Conservation (phyloP, 2,888 invertebrate species). For the Leucozona laternaria region DNA sequence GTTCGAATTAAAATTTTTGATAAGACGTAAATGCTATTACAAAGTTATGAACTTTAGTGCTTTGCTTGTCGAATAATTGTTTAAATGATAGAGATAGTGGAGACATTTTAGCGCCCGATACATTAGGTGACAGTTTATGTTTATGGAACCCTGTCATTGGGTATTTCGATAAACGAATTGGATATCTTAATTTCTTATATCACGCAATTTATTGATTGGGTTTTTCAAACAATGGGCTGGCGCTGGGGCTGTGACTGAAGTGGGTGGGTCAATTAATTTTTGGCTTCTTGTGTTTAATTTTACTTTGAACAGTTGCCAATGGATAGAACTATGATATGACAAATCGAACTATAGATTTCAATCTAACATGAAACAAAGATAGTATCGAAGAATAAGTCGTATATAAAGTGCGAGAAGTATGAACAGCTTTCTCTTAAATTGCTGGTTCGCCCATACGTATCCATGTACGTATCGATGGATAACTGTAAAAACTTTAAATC, state of each 20-base stretch:
- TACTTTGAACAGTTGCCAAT: background rate
- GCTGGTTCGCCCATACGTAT: no score
- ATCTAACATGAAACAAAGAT: background rate
- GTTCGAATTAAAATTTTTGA: constrained; percentile 54
- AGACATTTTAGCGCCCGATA: constrained; percentile 53
- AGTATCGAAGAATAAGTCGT: no score
- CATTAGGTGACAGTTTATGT: constrained; percentile 29
- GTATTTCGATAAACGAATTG: constrained; percentile 59
- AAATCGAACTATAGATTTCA: background rate
- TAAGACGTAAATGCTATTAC: constrained; percentile 47
- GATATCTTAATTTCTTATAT: constrained; percentile 57
- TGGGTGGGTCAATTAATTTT: constrained; percentile 35
- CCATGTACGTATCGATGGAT: no score
- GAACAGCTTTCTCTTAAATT: no score
- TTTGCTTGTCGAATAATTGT: constrained; percentile 47
- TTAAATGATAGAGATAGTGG: constrained; percentile 44
- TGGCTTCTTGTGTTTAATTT: background rate
- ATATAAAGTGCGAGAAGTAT: no score
- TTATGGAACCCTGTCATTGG: constrained; percentile 54
- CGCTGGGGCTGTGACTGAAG: background rate
- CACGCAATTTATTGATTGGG: constrained; percentile 49
- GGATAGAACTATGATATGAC: background rate
- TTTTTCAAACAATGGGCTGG: constrained; percentile 41
- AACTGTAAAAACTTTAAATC: no score
- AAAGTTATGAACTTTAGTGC: constrained; percentile 51